Evolutionary conservation across 2,113 vertebrate genomes (phyloP), one percentile per base, ranked within the genome.

Genomic region (Drymodes brunneopygia): DNA sequence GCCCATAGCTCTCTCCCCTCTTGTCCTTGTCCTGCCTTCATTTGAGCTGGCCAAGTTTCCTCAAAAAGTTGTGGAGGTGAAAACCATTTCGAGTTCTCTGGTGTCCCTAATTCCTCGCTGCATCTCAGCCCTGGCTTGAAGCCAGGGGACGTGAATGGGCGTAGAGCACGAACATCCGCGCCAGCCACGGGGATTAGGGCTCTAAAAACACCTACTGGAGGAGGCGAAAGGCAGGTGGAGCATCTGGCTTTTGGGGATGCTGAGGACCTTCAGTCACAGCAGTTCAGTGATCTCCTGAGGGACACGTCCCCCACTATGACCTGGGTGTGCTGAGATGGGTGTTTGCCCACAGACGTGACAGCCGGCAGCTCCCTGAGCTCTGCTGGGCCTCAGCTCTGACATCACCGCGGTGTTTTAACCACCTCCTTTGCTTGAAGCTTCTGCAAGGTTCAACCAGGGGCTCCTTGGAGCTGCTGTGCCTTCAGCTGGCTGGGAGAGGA

Each of bases 141-240:
- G 69, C 75, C 86, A 78, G 75, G 33, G 0, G 1, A 51, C 0
- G 0, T 12, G 56, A 54, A 73, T 2, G 33, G 71, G 47, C 0
- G 0, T 23, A 22, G 0, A 58, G 69, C 75, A 29, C 0, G 0
- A 70, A 28, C 25, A 29, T 54, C n/a, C 0, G 0, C 0, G 1
- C 48, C 81, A 92, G 54, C 45, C 58, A 36, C 0, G 0, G 36
- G 58, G 60, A 28, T 86, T 23, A 65, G 13, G 40, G 73, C 53
- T 87, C 38, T 60, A 9, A 88, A 85, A 86, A 69, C 48, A 2
- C 35, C 17, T 18, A 16, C 42, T 13, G 36, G 40, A 61, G 36
- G 42, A 91, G 38, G 40, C 9, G 75, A 40, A 73, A 86, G 67
- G 53, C 42, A 81, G 33, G 77, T 73, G 38, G 62, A 75, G 62